Base-by-base conservation (phyloP, 2,797 vertebrate genomes). In the Cyclura pinguis region DNA sequence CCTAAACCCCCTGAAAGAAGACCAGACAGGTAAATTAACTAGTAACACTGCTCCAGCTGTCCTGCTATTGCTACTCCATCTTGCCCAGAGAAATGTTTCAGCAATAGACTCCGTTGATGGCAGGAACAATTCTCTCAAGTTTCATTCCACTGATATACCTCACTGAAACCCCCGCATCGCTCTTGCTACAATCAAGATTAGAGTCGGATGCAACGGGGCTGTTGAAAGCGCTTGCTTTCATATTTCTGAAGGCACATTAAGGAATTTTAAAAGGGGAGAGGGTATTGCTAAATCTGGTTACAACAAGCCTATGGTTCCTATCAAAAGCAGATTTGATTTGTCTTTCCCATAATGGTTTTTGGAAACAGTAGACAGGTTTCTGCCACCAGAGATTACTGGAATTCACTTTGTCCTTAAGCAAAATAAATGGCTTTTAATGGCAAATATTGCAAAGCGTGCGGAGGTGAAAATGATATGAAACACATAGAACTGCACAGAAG, bases 201-300 rank as follows among this genome's bases (percentile, higher is more conserved):
- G 85, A 93, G 91, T 94, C 88, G 73, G 90, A 91, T 86, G 38
- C 62, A 94, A 94, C 84, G 85, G 94, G 55, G 64, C 2, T 96
- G 95, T 94, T 95, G 96, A 96, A 95, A 96, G 91, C 83, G 92
- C 94, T 88, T 86, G 74, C 92, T 96, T 96, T 96, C 93, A 88
- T 95, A 96, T 95, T 96, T 95, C 92, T 80, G 87, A 95, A 96
- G 93, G 89, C 67, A 67, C 9, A 90, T 93, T 91, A 92, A 91
- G 90, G 90, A 92, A 92, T 92, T 95, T 93, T 92, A 80, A 94
- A 95, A 93, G 86, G 50, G 59, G 72, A 83, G 72, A 83, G 42
- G 59, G 74, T 84, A 91, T 88, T 89, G 47, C 92, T 50, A 85
- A 52, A 84, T 84, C 92, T 87, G 90, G 91, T 83, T 93, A 89